These are phyloP conservation scores for Pterocles orientalis DNA, from an alignment of 2,113 vertebrate genomes.

Conservation along the genomic window DNA sequence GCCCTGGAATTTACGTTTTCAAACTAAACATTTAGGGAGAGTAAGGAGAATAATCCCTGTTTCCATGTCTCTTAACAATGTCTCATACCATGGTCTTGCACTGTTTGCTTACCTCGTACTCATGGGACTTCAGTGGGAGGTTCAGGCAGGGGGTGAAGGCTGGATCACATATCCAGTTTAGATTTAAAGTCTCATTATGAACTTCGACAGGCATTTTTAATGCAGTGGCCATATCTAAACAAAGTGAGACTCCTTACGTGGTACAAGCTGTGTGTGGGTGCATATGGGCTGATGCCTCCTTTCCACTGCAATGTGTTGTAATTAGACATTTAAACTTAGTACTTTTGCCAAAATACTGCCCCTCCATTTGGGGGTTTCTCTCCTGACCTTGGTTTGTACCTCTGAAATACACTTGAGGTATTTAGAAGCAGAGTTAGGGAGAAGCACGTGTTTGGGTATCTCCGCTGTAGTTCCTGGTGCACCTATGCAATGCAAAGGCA, in stretches of 20 bases:
- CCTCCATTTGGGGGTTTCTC: neutral
- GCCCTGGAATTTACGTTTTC: neutral
- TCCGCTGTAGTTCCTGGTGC: neutral
- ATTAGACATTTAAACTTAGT: neutral
- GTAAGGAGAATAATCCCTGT: neutral
- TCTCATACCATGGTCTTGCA: neutral
- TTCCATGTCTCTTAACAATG: neutral
- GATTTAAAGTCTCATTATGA: neutral
- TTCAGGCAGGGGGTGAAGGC: neutral
- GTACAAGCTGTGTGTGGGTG: neutral
- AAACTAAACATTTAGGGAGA: slow-evolving; percentile 31
- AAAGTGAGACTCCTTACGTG: neutral
- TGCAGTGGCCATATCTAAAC: neutral
- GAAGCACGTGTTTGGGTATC: neutral
- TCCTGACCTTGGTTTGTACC: slow-evolving; percentile 5
- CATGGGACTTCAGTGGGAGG: neutral
- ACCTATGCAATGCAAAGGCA: slow-evolving; percentile 12
- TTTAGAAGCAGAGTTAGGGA: neutral
- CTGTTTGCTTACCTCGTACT: neutral
- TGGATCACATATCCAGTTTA: neutral
- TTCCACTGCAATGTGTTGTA: neutral
- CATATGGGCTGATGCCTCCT: neutral
- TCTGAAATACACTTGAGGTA: neutral
- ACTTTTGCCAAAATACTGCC: neutral
- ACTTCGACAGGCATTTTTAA: neutral